Conservation (phyloP, 1,140 invertebrate species). For the Latrodectus geometricus region DNA sequence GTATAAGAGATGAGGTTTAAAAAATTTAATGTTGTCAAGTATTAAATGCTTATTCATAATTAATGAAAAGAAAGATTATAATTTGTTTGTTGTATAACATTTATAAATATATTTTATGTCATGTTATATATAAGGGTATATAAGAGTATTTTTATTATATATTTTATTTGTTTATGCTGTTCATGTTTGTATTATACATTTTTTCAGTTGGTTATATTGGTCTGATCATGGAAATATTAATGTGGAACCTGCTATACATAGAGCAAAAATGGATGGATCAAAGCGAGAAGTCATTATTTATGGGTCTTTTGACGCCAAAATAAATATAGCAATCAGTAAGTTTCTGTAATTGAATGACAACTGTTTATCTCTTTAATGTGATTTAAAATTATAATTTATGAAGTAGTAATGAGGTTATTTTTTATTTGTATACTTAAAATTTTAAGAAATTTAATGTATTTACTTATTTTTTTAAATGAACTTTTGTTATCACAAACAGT, state of each 20-base stretch:
- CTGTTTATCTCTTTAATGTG: no score
- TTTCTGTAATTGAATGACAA: neutral
- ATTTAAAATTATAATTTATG: no score
- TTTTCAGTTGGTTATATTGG: conserved; percentile 68
- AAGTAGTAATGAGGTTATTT: no score
- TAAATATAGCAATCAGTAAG: conserved; percentile 68
- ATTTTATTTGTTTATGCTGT: conserved; percentile 1
- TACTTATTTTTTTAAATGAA: no score
- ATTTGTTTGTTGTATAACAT: neutral
- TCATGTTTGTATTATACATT: neutral
- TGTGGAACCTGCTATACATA: conserved; percentile 73
- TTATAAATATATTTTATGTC: neutral
- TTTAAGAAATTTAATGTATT: no score
- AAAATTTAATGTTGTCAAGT: no score
- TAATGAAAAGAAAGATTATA: neutral
- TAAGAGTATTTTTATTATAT: neutral
- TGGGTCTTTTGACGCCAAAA: conserved; percentile 64
- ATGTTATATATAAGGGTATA: neutral
- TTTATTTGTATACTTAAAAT: no score
- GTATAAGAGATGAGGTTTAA: no score
- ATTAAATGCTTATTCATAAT: no score
- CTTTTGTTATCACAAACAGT: no score
- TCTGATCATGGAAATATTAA: conserved; percentile 70
- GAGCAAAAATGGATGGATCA: conserved; percentile 77
- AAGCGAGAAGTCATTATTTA: conserved; percentile 70